A percentile compares a stretch with the other conserved stretches of the same genome.
Evolutionary conservation across 2,113 vertebrate species (phyloP).

Genomic region (Cynopterus brachyotis): DNA sequence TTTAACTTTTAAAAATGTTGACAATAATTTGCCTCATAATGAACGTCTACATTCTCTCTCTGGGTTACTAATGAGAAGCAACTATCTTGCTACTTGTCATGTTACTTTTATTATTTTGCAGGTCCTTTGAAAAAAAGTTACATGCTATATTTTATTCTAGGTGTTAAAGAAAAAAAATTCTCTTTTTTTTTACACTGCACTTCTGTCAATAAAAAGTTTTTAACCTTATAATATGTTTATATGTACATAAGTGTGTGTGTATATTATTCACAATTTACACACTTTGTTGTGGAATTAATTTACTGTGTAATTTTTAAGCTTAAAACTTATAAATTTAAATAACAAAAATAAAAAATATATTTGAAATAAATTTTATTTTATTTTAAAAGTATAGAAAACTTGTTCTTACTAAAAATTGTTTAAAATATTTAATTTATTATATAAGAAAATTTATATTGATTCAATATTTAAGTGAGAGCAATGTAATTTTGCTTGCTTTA

Average conservation of each 20-base stretch:
- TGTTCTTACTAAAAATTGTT: neutral
- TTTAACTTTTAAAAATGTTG: neutral
- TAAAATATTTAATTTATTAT: neutral
- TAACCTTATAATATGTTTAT: neutral
- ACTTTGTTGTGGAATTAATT: neutral
- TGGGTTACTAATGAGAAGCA: neutral
- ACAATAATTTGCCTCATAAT: neutral
- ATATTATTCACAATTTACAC: neutral
- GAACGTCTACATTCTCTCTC: neutral
- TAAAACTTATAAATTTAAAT: neutral
- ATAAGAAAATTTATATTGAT: neutral
- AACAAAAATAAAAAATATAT: neutral
- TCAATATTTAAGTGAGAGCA: neutral
- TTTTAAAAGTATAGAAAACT: neutral
- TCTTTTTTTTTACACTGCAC: neutral
- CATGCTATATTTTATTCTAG: neutral
- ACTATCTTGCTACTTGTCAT: neutral
- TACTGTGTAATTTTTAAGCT: neutral
- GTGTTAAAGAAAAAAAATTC: neutral
- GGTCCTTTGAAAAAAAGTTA: neutral
- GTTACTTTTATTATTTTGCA: neutral
- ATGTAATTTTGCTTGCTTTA: neutral
- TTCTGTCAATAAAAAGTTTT: neutral
- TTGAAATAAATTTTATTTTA: neutral
- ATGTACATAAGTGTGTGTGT: neutral